Base-by-base conservation (phyloP, 2,113 vertebrate genomes). In the Typhlomys cinereus region DNA sequence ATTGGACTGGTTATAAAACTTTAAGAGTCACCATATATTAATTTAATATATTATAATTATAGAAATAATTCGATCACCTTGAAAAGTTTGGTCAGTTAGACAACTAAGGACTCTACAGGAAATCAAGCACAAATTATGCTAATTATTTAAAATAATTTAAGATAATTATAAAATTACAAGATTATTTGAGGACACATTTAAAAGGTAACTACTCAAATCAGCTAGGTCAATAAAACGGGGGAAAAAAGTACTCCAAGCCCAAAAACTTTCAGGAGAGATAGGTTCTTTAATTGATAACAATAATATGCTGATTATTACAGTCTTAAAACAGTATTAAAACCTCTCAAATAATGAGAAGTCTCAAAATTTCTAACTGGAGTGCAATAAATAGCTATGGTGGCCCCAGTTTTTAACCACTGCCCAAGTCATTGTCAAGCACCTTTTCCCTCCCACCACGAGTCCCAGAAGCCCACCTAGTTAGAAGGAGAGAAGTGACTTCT, bases 1-100 rank as follows among this genome's bases (percentile, higher is more conserved):
- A 66, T 23, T 71, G n/a, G n/a, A 52, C 39, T 81, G 59, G 27
- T 2, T 71, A 17, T 86, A 18, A 61, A 29, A 46, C 23, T 8
- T 78, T 75, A 70, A 70, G 64, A 54, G 54, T 57, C 23, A 52
- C 39, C 39, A 62, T 31, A 25, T 80, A 23, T 44, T 39, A 84
- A 20, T 50, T 93, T 71, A 41, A 85, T 5, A 79, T 62, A 21
- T 27, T 74, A 23, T 23, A 69, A 62, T 85, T 70, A 27, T 81
- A 83, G 76, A 29, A 93, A 54, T 69, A 70, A 91, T 75, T 81
- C 64, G 66, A 93, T 20, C 59, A 81, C n/a, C 61, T 64, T 91
- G 50, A 23, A 25, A 85, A n/a, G 61, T 0, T 36, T 78, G 23
- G 10, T 74, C 20, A 69, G 23, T 61, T 34, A 75, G 54, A 86